phyloP scores from a whole-genome alignment of 2,888 invertebrate species.

The Pyrgus malvae region DNA sequence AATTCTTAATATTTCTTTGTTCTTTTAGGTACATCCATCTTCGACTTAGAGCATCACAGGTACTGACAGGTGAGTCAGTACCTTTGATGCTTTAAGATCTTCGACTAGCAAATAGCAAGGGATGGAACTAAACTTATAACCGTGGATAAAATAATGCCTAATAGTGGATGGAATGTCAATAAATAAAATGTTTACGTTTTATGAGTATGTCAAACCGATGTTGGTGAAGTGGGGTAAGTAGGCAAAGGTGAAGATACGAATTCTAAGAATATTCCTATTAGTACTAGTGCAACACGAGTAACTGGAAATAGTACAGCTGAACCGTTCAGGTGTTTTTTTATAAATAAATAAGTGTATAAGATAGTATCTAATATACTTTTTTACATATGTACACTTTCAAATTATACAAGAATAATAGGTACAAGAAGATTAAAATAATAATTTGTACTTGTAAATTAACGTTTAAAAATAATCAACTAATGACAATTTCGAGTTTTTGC shows the following conservation, averaged over 20 bases:
- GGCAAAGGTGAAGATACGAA: constrained; percentile 10
- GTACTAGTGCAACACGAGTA: constrained; percentile 55
- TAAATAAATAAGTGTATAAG: constrained; percentile 78
- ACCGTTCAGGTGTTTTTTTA: constrained; percentile 61
- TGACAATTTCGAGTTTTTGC: constrained; percentile 55
- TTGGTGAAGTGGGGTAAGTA: not conserved
- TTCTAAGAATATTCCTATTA: constrained; percentile 28
- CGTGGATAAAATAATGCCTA: not conserved
- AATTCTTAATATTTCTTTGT: not conserved
- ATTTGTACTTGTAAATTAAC: constrained; percentile 76
- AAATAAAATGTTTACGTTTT: too few relatives aligned
- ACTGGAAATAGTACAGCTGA: constrained; percentile 57
- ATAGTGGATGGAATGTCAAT: too few relatives aligned
- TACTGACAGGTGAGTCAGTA: too few relatives aligned
- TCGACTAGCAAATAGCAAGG: too few relatives aligned
- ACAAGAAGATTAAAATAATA: constrained; percentile 68
- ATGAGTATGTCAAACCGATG: not conserved
- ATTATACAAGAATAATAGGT: constrained; percentile 65
- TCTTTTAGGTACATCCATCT: not conserved
- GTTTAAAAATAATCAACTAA: constrained; percentile 60
- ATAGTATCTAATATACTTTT: constrained; percentile 72
- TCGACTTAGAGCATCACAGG: too few relatives aligned
- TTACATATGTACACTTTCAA: constrained; percentile 78
- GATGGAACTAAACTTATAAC: not conserved
- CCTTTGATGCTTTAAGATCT: too few relatives aligned